A percentile compares a stretch with the other conserved stretches of the same genome.
Evolutionary conservation across 2,888 invertebrate genomes (phyloP).

Genomic region (Pyrrhosoma nymphula): DNA sequence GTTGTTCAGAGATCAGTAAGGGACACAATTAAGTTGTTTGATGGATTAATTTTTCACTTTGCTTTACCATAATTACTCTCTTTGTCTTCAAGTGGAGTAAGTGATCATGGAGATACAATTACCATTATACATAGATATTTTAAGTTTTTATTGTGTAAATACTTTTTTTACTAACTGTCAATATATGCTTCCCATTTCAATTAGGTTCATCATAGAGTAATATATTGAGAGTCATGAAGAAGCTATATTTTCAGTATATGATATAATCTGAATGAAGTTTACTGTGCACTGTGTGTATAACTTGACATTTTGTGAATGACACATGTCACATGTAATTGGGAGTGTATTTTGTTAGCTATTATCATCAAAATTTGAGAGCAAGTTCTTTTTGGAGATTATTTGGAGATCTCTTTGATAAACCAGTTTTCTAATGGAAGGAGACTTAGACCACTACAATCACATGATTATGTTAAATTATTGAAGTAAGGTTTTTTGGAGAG

Average conservation of each 20-base stretch:
- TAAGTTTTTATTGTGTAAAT: neutral
- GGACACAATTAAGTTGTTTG: neutral
- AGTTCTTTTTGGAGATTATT: neutral
- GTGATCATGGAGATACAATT: neutral
- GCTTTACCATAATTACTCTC: neutral
- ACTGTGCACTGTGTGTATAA: neutral
- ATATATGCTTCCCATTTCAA: neutral
- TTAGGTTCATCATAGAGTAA: neutral
- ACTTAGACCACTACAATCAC: neutral
- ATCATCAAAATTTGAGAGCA: neutral
- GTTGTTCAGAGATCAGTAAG: neutral
- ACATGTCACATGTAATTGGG: neutral
- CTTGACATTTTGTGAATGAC: neutral
- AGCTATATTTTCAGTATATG: neutral
- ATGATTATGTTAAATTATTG: neutral
- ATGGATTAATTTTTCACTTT: neutral
- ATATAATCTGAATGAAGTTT: neutral
- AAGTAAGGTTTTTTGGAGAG: neutral
- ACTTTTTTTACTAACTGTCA: neutral
- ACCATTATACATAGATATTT: neutral
- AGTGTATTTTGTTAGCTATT: neutral
- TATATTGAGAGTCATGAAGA: neutral
- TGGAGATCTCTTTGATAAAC: neutral
- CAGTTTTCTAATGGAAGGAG: neutral
- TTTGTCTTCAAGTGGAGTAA: neutral